Base-by-base conservation (phyloP, 2,113 vertebrate species). In the Dasypus novemcinctus region DNA sequence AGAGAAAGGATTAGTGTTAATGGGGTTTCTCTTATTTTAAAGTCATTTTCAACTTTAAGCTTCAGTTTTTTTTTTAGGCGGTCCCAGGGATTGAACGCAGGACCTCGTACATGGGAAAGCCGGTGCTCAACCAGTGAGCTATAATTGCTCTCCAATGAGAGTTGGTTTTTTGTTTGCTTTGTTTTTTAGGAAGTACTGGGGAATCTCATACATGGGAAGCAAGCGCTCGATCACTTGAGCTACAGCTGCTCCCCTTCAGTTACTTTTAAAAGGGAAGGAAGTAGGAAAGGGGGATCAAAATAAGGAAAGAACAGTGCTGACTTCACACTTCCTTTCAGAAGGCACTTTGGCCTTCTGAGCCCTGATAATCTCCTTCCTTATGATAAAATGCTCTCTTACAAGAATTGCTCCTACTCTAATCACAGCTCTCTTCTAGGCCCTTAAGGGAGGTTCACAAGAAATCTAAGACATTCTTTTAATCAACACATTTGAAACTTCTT, bases 351-450 rank as follows among this genome's bases (percentile, higher is more conserved):
- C 31, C 27, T 29, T 74, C 31, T 29, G 49, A 21, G 61, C 27
- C 29, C 41, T 1, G 2, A 14, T 29, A 1, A 38, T 6, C 69
- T 18, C 80, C 76, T n/a, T 25, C 69, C 46, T 52, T 8, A 1
- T 4, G 74, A 36, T 0, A 1, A 57, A 57, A 57, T 6, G 21
- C 23, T 11, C 63, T 38, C 49, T 8, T 78, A 1, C 1, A 29
- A 3, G 10, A 46, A 21, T 1, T 5, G 29, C 23, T 43, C 63
- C 46, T 38, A 2, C 20, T 63, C 33, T 59, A 63, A 6, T 36
- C 31, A 4, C 9, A 0, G 0, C 33, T 31, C 33, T 36, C 57
- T 68, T 57, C 88, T n/a, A 43, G 6, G 4, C 1, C 8, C 69
- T 38, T 38, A 23, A 10, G 38, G 21, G 52, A 5, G 29, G 9